Evolutionary conservation across 2,888 invertebrate genomes (phyloP).

Genomic region (Stenichneumon culpator): DNA sequence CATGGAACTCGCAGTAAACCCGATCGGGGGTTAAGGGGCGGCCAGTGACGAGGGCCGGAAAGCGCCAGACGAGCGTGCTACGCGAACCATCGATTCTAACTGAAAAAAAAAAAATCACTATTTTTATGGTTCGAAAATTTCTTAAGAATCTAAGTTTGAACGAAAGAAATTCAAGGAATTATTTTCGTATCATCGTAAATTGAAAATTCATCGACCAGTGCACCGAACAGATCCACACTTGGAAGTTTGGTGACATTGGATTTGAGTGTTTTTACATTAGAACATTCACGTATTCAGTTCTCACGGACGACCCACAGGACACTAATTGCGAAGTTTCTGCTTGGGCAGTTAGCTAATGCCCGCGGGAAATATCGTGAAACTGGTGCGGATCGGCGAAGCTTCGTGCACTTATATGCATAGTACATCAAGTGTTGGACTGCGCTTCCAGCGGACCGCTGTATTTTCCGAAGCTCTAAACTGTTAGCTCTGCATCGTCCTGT

Average conservation of each 20-base stretch:
- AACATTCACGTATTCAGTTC: background rate
- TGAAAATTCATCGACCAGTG: background rate
- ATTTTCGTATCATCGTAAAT: conserved; percentile 22
- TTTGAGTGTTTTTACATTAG: background rate
- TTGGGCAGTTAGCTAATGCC: conserved; percentile 15
- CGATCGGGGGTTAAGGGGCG: conserved; percentile 7
- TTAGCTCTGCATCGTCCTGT: conserved; percentile 11
- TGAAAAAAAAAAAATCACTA: background rate
- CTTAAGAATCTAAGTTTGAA: background rate
- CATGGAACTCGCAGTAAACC: conserved; percentile 57
- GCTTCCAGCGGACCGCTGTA: background rate
- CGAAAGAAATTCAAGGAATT: conserved; percentile 13
- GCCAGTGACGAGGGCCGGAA: conserved; percentile 4
- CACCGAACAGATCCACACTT: background rate
- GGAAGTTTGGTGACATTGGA: background rate
- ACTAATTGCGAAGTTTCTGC: conserved; percentile 23
- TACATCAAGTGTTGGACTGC: conserved; percentile 3
- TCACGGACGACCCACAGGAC: background rate
- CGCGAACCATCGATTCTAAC: background rate
- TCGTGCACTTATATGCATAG: background rate
- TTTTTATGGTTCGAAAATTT: conserved; percentile 12
- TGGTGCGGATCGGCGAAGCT: background rate
- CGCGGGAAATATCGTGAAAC: conserved; percentile 32
- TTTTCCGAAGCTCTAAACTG: conserved; percentile 33
- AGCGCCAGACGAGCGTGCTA: background rate